Evolutionary conservation across 1,140 invertebrate species (phyloP).

Genomic region (Hyles vespertilio): DNA sequence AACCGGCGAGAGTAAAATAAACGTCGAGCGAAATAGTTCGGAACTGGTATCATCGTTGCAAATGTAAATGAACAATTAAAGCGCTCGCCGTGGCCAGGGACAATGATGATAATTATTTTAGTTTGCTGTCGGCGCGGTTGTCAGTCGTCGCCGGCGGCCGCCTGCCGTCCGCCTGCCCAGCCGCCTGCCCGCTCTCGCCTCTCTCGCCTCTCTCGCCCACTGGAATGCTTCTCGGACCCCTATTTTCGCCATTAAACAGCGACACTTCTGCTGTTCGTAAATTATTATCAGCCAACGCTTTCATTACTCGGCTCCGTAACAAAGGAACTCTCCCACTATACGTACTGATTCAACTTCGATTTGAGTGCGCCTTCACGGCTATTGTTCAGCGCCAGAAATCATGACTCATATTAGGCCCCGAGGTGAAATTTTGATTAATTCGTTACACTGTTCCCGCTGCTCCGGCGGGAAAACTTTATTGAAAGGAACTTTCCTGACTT

Average conservation of each 20-base stretch:
- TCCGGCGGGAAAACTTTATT: conserved; percentile 43
- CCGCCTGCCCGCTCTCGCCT: conserved; percentile 22
- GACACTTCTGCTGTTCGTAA: conserved; percentile 75
- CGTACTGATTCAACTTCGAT: conserved; percentile 68
- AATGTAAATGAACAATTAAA: conserved; percentile 76
- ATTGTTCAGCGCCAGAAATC: conserved; percentile 64
- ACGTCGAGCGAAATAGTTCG: conserved; percentile 67
- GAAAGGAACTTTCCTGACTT: conserved; percentile 38
- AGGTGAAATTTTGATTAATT: conserved; percentile 74
- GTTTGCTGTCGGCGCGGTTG: conserved; percentile 68
- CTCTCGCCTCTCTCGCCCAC: conserved; percentile 16
- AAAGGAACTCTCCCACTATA: conserved; percentile 68
- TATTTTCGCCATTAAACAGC: conserved; percentile 69
- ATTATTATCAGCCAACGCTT: conserved; percentile 73
- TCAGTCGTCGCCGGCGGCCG: conserved; percentile 42
- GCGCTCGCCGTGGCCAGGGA: conserved; percentile 67
- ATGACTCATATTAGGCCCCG: conserved; percentile 64
- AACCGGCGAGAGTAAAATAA: conserved; percentile 64
- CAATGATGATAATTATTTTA: conserved; percentile 76
- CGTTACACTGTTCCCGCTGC: conserved; percentile 56
- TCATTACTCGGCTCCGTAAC: conserved; percentile 69
- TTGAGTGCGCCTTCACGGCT: conserved; percentile 51
- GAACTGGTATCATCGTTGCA: conserved; percentile 72
- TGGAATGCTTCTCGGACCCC: conserved; percentile 70
- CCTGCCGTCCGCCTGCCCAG: conserved; percentile 32